These are phyloP conservation scores for Pantelozetes paolii DNA, from an alignment of 2,888 invertebrate species.

Conservation along the genomic window DNA sequence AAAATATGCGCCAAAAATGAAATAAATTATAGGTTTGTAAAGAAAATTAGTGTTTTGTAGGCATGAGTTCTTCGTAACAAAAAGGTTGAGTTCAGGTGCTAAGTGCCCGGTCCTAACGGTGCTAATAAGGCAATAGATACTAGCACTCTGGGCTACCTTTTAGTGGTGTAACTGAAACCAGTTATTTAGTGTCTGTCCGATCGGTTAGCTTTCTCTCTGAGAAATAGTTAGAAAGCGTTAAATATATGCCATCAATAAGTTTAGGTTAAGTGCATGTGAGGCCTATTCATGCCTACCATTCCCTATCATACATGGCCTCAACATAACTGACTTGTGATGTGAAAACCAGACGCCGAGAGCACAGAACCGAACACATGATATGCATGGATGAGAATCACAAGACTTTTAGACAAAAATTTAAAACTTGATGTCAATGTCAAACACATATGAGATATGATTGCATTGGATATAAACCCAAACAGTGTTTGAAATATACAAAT, in stretches of 20 bases:
- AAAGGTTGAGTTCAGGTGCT: constrained; percentile 15
- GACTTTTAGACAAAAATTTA: neutral
- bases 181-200: neutral
- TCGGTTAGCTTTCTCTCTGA: neutral
- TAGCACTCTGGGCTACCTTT: constrained; percentile 2
- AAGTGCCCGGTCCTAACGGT: constrained; percentile 5
- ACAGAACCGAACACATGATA: constrained; percentile 2
- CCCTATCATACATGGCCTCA: neutral
- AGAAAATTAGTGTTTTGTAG: constrained; percentile 8
- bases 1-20: neutral
- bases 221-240: neutral
- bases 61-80: neutral
- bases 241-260: constrained; percentile 16
- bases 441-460: constrained; percentile 6
- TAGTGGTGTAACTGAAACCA: constrained; percentile 10
- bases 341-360: constrained; percentile 4
- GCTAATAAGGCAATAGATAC: constrained; percentile 1
- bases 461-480: no score
- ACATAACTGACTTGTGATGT: neutral
- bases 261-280: neutral
- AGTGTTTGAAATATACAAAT: no score
- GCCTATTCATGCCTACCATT: neutral
- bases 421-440: constrained; percentile 11
- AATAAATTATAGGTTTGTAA: neutral
- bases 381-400: constrained; percentile 7